Conservation (phyloP, 2,113 vertebrate species). For the Crotalus viridis region DNA sequence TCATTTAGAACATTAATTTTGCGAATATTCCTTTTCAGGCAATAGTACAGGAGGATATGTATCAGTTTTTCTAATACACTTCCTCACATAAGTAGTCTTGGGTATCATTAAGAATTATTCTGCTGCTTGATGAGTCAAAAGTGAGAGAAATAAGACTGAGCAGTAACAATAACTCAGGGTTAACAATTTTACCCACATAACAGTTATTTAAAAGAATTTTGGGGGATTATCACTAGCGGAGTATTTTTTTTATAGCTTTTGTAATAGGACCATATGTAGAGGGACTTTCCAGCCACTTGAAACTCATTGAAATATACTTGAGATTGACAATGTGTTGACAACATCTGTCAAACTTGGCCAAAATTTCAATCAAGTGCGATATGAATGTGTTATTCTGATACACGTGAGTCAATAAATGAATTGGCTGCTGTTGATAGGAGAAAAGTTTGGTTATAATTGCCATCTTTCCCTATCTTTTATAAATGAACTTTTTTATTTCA, state of each 20-base stretch:
- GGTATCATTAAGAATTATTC: slow-evolving; percentile 18
- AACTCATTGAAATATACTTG: slow-evolving; percentile 77
- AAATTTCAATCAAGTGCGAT: slow-evolving; percentile 76
- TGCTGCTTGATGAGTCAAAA: slow-evolving; percentile 26
- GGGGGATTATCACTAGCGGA: slow-evolving; percentile 46
- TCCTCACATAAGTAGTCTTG: not conserved
- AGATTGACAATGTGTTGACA: slow-evolving; percentile 74
- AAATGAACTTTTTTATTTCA: slow-evolving; percentile 49
- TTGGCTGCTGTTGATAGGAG: slow-evolving; percentile 62
- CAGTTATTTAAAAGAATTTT: slow-evolving; percentile 56
- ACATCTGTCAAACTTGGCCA: slow-evolving; percentile 78
- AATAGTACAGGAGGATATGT: not conserved
- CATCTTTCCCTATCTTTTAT: slow-evolving; percentile 39
- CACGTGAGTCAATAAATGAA: slow-evolving; percentile 75
- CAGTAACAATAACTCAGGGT: slow-evolving; percentile 18
- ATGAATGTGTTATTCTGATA: slow-evolving; percentile 63
- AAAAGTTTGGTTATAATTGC: slow-evolving; percentile 68
- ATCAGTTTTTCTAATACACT: not conserved
- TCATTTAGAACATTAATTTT: not conserved
- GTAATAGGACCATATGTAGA: slow-evolving; percentile 66
- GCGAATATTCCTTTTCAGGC: not conserved
- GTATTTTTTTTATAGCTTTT: slow-evolving; percentile 59
- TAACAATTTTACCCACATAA: slow-evolving; percentile 39
- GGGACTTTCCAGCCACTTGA: slow-evolving; percentile 68
- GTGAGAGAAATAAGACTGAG: slow-evolving; percentile 8